Percentiles rank a stretch among this genome's conserved stretches.
These are phyloP conservation scores for Xanthia icteritia DNA, from an alignment of 2,888 invertebrate species.

Conservation along the genomic window DNA sequence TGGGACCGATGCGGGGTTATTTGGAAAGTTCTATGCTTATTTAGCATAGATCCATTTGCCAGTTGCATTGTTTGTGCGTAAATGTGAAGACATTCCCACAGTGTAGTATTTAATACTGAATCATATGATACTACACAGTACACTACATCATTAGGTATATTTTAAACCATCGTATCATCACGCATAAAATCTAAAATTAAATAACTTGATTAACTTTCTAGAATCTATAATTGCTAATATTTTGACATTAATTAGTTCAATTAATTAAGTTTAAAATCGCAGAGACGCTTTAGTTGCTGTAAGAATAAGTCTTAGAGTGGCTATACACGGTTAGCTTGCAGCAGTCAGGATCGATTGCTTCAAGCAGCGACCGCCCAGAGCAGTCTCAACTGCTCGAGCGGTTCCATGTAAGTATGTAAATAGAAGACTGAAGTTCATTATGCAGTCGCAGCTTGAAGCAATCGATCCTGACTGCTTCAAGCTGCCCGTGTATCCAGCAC, in stretches of 20 bases:
- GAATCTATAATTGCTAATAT: background rate
- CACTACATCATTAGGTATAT: background rate
- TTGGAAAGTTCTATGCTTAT: conserved; percentile 46
- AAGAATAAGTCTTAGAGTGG: background rate
- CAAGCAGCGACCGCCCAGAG: too few species aligned
- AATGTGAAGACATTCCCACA: conserved; percentile 55
- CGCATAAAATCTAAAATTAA: background rate
- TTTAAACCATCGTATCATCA: background rate
- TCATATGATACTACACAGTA: background rate
- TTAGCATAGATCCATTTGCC: conserved; percentile 27
- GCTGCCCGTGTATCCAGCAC: too few species aligned
- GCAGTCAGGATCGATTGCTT: too few species aligned
- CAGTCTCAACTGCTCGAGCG: too few species aligned
- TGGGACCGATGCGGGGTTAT: conserved; percentile 27
- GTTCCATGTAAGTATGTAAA: too few species aligned
- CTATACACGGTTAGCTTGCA: too few species aligned
- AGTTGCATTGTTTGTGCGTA: conserved; percentile 45
- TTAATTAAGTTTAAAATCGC: background rate
- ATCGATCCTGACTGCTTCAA: too few species aligned
- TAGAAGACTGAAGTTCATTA: too few species aligned
- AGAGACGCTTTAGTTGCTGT: background rate
- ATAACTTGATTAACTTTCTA: background rate
- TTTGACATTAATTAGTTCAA: background rate
- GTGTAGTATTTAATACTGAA: conserved; percentile 6
- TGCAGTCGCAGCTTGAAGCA: too few species aligned